Conservation (phyloP, 2,888 invertebrate species). For the Pimpla rufipes region DNA sequence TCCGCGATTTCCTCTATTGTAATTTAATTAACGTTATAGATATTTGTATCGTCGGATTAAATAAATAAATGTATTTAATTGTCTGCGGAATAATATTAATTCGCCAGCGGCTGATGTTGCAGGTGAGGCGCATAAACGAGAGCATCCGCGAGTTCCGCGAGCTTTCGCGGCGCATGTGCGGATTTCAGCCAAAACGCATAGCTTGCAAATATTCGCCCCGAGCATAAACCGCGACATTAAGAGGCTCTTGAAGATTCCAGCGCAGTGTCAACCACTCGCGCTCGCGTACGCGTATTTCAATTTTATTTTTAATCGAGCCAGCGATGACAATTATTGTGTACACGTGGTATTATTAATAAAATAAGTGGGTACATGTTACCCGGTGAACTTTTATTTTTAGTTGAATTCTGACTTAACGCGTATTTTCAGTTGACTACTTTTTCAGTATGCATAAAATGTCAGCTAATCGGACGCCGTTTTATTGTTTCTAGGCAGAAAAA, state of each 20-base stretch:
- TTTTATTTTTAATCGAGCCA: conserved; percentile 29
- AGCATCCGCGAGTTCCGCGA: conserved; percentile 17
- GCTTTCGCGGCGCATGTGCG: conserved; percentile 56
- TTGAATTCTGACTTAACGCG: neutral
- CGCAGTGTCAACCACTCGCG: neutral
- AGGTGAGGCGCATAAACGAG: conserved; percentile 31
- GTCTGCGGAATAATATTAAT: neutral
- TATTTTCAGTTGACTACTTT: neutral
- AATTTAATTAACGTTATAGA: neutral
- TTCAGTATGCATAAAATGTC: neutral
- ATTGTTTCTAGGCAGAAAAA: neutral
- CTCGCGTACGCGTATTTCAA: neutral
- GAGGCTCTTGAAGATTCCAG: conserved; percentile 43
- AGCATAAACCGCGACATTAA: conserved; percentile 27
- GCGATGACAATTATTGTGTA: conserved; percentile 11
- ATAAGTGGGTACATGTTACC: conserved; percentile 2
- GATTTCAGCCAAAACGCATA: conserved; percentile 59
- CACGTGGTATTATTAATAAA: conserved; percentile 30
- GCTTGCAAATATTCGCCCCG: conserved; percentile 34
- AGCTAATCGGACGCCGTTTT: neutral
- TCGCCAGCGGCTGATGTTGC: neutral
- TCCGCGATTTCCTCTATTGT: no score
- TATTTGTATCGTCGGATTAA: neutral
- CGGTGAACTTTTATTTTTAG: neutral
- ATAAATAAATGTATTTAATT: neutral